Evolutionary conservation across 1,140 invertebrate species (phyloP), one percentile per base, ranked within the genome.

Genomic region (Drosophila nikananu): DNA sequence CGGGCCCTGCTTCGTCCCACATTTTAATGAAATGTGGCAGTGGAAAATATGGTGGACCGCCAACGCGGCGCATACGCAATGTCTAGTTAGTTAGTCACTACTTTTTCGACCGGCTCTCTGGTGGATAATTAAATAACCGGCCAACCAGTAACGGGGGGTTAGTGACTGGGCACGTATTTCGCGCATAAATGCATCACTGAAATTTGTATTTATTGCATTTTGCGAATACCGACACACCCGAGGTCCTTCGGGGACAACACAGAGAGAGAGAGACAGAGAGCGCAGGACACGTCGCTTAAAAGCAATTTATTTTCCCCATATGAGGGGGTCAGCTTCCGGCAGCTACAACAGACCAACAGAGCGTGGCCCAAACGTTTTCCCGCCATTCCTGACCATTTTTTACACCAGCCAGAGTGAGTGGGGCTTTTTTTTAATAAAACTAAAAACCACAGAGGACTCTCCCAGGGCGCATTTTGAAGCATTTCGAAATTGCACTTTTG

Each of bases 191-290:
- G 78, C 74, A 81, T 68, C 78, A 60, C 21, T 58, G 77, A 77
- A 87, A 74, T 80, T 76, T 65, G 51, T 81, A 87, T 72, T 84
- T 81, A 87, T 89, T 84, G 84, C 84, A 68, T 78, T 73, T 79
- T 70, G 62, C 58, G 73, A 83, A 80, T 72, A 68, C 73, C 78
- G 52, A 54, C 62, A 64, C 55, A 57, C 42, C 55, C 72, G 57
- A 44, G 44, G 42, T 74, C 68, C 64, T 48, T 77, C 44, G 62
- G 68, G 67, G 35, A 48, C 41, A 46, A 23, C 52, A 55, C 17
- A 52, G 4, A 55, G 32, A 37, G 8, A 23, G 8, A 10, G 19
- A 7, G 30, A n/a, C n/a, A n/a, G n/a, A n/a, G n/a, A n/a, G n/a
- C n/a, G n/a, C 64, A 62, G 72, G 49, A 60, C 49, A 71, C 74